Evolutionary conservation across 2,888 invertebrate genomes (phyloP).

Genomic region (Hypercompe scribonia): DNA sequence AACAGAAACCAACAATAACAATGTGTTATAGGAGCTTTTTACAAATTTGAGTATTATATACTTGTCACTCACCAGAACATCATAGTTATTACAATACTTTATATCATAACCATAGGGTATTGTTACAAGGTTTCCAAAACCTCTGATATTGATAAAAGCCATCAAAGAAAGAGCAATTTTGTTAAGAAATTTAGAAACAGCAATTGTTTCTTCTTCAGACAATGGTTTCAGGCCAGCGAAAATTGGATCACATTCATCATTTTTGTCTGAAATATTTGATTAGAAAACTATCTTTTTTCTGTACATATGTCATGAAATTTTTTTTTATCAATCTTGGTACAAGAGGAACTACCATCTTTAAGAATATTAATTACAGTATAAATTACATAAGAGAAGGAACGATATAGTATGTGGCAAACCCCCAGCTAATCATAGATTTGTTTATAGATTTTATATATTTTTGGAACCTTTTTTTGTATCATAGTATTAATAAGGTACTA

Average conservation of each 20-base stretch:
- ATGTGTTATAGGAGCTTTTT: not conserved
- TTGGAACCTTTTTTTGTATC: no score
- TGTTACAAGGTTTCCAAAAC: conserved; percentile 70
- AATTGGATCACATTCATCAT: conserved; percentile 66
- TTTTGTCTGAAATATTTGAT: conserved; percentile 34
- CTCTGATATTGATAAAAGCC: conserved; percentile 72
- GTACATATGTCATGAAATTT: not conserved
- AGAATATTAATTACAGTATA: no score
- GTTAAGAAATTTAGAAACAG: conserved; percentile 66
- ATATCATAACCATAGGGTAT: conserved; percentile 66
- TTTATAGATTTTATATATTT: no score
- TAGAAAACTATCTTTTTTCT: not conserved
- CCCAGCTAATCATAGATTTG: no score
- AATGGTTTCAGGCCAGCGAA: conserved; percentile 65
- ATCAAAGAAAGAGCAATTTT: conserved; percentile 64
- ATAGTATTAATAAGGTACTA: no score
- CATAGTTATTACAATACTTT: conserved; percentile 63
- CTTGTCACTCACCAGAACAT: conserved; percentile 67
- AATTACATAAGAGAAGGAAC: no score
- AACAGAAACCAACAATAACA: not conserved
- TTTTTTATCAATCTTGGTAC: not conserved
- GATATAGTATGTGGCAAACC: no score
- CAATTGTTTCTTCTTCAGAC: conserved; percentile 71
- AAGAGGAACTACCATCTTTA: not conserved
- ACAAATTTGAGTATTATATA: not conserved